Conservation (phyloP, 2,113 vertebrate species). For the Sula dactylatra region DNA sequence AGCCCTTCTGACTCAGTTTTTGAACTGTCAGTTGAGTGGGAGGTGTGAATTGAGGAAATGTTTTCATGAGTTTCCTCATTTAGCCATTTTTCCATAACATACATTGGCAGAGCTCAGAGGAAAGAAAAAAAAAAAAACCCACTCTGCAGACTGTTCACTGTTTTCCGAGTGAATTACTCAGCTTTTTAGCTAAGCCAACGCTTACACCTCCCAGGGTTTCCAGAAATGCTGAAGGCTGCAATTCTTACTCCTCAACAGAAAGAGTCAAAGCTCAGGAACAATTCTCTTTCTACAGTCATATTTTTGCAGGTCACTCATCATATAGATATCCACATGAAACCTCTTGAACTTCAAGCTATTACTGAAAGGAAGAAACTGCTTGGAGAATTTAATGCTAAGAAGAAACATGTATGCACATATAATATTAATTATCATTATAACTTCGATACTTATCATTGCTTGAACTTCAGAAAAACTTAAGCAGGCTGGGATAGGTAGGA, state of each 20-base stretch:
- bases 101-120: slow-evolving; percentile 34
- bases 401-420: not conserved
- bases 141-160: slow-evolving; percentile 31
- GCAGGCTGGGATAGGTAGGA: not conserved
- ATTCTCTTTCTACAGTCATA: not conserved
- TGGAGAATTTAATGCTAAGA: not conserved
- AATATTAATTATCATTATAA: not conserved
- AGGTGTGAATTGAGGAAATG: slow-evolving; percentile 64
- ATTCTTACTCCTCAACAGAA: not conserved
- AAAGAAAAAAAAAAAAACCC: not conserved
- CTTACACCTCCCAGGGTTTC: slow-evolving; percentile 29
- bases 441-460: not conserved
- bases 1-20: slow-evolving; percentile 62
- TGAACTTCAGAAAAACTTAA: not conserved
- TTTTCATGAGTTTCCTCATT: slow-evolving; percentile 64
- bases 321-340: not conserved
- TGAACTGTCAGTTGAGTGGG: slow-evolving; percentile 65
- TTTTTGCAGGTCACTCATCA: not conserved
- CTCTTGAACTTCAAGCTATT: not conserved
- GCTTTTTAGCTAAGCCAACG: slow-evolving; percentile 35
- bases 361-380: not conserved
- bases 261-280: not conserved
- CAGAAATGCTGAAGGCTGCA: slow-evolving; percentile 52
- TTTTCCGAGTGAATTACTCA: slow-evolving; percentile 59
- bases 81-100: slow-evolving; percentile 61